A percentile compares a stretch with the other conserved stretches of the same genome.
Conservation (phyloP, 1,140 invertebrate species). For the Plectrocnemia conspersa region DNA sequence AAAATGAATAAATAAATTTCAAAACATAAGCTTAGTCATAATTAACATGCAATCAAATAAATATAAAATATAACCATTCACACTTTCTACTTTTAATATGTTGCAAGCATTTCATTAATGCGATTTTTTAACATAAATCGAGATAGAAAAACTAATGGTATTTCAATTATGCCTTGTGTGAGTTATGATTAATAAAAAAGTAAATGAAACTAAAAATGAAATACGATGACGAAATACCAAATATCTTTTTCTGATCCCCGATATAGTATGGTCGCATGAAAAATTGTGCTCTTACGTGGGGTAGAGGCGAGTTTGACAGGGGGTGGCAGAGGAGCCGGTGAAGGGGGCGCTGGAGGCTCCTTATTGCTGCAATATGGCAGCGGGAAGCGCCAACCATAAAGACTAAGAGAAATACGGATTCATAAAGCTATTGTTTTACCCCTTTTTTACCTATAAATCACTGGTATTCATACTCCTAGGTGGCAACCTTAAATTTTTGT, state of each 20-base stretch:
- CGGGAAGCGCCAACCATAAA: slow-evolving; percentile 89
- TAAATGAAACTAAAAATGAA: background rate
- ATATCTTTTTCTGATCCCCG: slow-evolving; percentile 4
- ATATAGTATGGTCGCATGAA: slow-evolving; percentile 1
- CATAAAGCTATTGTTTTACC: slow-evolving; percentile 1
- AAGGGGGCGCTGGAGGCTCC: slow-evolving; percentile 66
- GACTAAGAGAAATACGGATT: slow-evolving; percentile 60
- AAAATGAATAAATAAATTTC: too few species aligned
- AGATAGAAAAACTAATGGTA: background rate
- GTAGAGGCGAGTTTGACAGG: slow-evolving; percentile 67
- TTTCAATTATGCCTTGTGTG: slow-evolving; percentile 1
- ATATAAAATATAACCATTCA: slow-evolving; percentile 15
- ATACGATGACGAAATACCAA: slow-evolving; percentile 21
- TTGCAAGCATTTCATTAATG: slow-evolving; percentile 1
- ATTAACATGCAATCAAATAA: too few species aligned
- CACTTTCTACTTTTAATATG: slow-evolving; percentile 4
- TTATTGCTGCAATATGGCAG: slow-evolving; percentile 87
- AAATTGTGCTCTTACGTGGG: slow-evolving; percentile 53
- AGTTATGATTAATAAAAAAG: background rate
- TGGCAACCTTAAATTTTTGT: too few species aligned
- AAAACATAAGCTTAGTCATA: too few species aligned
- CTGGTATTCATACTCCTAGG: too few species aligned
- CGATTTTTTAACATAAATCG: background rate
- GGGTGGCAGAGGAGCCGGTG: slow-evolving; percentile 68
- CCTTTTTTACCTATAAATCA: too few species aligned